Base-by-base conservation (phyloP, 2,888 invertebrate species). In the Drosophila buzzatii region DNA sequence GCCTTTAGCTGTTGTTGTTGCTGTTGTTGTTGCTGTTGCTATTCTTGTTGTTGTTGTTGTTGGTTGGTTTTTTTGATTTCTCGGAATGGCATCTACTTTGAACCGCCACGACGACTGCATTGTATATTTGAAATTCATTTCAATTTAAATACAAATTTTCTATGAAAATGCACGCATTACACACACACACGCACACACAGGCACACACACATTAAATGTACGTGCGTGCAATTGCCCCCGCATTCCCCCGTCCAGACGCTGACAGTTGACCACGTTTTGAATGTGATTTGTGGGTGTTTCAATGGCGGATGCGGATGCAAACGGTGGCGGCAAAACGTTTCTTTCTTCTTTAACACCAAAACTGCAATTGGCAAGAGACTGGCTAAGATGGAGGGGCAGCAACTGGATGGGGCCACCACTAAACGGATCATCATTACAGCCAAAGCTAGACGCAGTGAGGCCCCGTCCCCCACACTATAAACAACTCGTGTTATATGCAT, bases 81-180 rank as follows among this genome's bases (percentile, higher is more conserved):
- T 82, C 61, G 81, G 86, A 86, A 86, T 89, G 75, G 82, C 86
- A 88, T 78, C 89, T 87, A 85, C 86, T 89, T 86, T 86, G 89
- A 86, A 89, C 81, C 81, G 73, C 37, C 79, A 59, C 71, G 72
- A 64, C 81, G 72, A 73, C 81, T 85, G 88, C 89, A 81, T 89
- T 87, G 85, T 87, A 81, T 88, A 82, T 86, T 89, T 89, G 81
- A 86, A 88, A 83, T 85, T 89, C 83, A 89, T 85, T 86, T 87
- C 83, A 86, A 86, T 86, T 86, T 87, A 86, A 89, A 86, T 89
- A 86, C 85, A 81, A 81, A 89, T 89, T 89, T 86, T 88, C 86
- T 85, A 85, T 86, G 86, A 89, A 86, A 89, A 89, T 81, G 85
- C 83, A 88, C 83, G 81, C 85, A 84, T 85, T 81, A 73, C 87